Base-by-base conservation (phyloP, 64 coral and sea anemone species). In the Actinia equina region DNA sequence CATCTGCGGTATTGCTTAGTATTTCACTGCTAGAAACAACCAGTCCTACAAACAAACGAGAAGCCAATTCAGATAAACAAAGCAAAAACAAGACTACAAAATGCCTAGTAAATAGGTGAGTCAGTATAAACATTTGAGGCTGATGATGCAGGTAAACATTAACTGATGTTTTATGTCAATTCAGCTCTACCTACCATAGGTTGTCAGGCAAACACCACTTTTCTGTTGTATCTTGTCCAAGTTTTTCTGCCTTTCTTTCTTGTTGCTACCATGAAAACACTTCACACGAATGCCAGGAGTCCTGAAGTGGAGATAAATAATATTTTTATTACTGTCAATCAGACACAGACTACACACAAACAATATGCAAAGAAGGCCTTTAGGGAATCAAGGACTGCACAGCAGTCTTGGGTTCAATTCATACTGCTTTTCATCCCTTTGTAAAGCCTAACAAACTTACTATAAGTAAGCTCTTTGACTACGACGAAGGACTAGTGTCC, bases 191-290 rank as follows among this genome's bases (percentile, higher is more conserved):
- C 22, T 92, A 98, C 95, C 92, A 78, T 98, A 98, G 20, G 95
- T 98, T 3, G 96, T 98, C 19, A 98, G 58, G 17, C 89, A 92
- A 22, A 98, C 90, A n/a, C 96, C 96, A 67, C 78, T 81, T 79
- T 86, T 92, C 52, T 59, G 57, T 43, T 98, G 96, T 45, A 98
- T 89, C 77, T 98, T 98, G 7, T 86, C 79, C 14, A 98, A 53
- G 25, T 99, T 95, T 71, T 58, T 74, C 19, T 77, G 55, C 17
- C 97, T 86, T 13, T 92, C 85, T 22, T 92, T 92, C 59, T 89
- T 92, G 1, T 77, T 80, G 1, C 79, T 80, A 1, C 95, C 95
- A 88, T 98, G 95, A 52, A 88, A 98, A 44, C 79, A 26, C 19
- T 70, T 86, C 5, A 94, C 95, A 43, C 89, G 79, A 59, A 98